A percentile compares a stretch with the other conserved stretches of the same genome.
phyloP scores from a whole-genome alignment of 2,888 invertebrate species.

The Hetaerina titia region DNA sequence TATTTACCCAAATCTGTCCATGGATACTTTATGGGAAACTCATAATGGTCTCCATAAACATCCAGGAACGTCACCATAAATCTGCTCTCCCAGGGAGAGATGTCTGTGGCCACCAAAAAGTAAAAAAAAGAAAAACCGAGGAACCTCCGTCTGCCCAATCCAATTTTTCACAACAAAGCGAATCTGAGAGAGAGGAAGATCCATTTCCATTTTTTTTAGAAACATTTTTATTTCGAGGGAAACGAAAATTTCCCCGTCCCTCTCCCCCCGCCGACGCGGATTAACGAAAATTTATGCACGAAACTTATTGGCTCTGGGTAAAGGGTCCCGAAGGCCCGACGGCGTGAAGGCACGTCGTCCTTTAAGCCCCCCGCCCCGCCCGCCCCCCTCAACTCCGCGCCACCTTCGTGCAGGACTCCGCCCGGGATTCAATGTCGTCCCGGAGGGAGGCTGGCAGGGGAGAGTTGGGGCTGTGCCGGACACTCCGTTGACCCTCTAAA shows the following conservation, averaged over 20 bases:
- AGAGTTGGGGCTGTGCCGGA: not conserved
- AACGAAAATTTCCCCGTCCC: not conserved
- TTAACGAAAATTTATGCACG: conserved; percentile 9
- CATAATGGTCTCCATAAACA: not conserved
- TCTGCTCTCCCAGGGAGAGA: not conserved
- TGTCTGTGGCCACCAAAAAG: not conserved
- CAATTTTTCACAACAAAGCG: conserved; percentile 1
- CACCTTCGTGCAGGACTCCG: not conserved
- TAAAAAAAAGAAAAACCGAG: not conserved
- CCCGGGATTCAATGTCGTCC: not conserved
- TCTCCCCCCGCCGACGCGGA: not conserved
- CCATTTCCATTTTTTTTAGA: not conserved
- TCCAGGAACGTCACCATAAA: not conserved
- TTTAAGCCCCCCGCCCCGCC: not conserved
- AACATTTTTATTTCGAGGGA: not conserved
- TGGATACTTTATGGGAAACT: not conserved
- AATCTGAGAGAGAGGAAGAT: conserved; percentile 7
- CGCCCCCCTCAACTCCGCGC: not conserved
- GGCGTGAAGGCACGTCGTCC: not conserved
- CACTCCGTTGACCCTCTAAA: not conserved
- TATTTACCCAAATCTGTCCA: not conserved
- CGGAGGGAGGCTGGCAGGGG: not conserved
- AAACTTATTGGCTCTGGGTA: not conserved
- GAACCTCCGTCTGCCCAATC: not conserved
- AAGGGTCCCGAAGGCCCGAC: not conserved